These are phyloP conservation scores for Drosophila sucinea DNA, from an alignment of 1,140 invertebrate species.

Conservation along the genomic window DNA sequence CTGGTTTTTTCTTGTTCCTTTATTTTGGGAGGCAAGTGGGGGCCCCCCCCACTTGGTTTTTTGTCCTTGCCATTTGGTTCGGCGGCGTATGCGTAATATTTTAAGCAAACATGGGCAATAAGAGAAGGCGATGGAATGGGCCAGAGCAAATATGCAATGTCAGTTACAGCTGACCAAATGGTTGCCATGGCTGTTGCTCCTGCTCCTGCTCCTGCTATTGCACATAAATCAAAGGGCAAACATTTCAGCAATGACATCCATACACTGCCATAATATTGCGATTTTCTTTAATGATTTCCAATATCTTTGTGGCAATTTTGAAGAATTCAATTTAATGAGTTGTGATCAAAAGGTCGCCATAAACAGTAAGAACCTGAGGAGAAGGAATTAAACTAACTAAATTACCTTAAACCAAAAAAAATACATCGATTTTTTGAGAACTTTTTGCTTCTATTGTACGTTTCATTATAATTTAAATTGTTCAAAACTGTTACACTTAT, in stretches of 20 bases:
- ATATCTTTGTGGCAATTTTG: conserved; percentile 8
- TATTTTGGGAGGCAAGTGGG: neutral
- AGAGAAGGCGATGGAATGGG: neutral
- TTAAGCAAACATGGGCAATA: conserved; percentile 75
- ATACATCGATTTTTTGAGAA: too few relatives aligned
- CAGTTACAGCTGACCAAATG: conserved; percentile 64
- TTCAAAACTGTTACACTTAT: too few relatives aligned
- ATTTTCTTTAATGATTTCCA: neutral
- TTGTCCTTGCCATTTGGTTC: conserved; percentile 16
- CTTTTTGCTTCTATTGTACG: too few relatives aligned
- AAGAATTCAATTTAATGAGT: too few relatives aligned
- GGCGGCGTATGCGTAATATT: conserved; percentile 79
- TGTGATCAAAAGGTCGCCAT: too few relatives aligned
- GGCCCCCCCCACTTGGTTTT: neutral
- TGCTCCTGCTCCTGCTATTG: conserved; percentile 53
- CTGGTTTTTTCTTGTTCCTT: conserved; percentile 20
- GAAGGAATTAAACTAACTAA: too few relatives aligned
- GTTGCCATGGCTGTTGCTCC: conserved; percentile 12
- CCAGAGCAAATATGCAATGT: conserved; percentile 66
- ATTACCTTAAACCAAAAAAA: too few relatives aligned
- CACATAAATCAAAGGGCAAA: conserved; percentile 67
- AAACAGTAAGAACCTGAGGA: too few relatives aligned
- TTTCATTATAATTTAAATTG: too few relatives aligned
- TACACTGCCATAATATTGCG: conserved; percentile 8
- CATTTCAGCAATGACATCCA: conserved; percentile 28